These are phyloP conservation scores for Hippoglossus hippoglossus DNA, from an alignment of 2,797 vertebrate genomes.

Conservation along the genomic window DNA sequence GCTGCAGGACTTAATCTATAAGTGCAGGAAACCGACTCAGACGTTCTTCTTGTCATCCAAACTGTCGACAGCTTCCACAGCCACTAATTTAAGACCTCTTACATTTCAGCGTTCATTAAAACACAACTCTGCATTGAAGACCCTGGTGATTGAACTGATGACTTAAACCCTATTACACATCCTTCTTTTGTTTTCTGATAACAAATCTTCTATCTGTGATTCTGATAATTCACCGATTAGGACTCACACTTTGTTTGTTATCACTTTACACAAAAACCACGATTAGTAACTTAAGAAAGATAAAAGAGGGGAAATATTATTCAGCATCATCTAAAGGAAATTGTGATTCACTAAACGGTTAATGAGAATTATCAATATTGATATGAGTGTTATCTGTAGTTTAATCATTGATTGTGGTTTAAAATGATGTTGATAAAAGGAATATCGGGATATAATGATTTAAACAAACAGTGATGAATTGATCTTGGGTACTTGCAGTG, in stretches of 20 bases:
- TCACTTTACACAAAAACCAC: neutral
- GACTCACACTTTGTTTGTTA: neutral
- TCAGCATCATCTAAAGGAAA: no score
- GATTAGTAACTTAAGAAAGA: neutral
- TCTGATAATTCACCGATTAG: conserved; percentile 1
- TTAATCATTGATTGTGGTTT: no score
- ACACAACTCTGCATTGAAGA: neutral
- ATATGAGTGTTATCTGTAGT: no score
- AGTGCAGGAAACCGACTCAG: conserved; percentile 42
- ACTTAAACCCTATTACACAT: neutral
- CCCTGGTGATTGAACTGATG: neutral
- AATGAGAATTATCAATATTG: no score
- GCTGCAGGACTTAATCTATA: conserved; percentile 58
- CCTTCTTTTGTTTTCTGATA: neutral
- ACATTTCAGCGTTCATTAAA: conserved; percentile 2
- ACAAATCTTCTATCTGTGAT: neutral
- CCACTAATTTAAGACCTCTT: conserved; percentile 9
- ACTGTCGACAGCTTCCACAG: conserved; percentile 34
- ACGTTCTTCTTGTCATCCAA: conserved; percentile 25
- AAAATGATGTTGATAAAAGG: no score
- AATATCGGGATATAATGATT: no score
- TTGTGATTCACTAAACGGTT: no score
- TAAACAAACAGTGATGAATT: no score
- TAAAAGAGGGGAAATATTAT: neutral
- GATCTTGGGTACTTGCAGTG: no score